Conservation (phyloP, 2,797 vertebrate genomes). For the Peromyscus melanophrys region DNA sequence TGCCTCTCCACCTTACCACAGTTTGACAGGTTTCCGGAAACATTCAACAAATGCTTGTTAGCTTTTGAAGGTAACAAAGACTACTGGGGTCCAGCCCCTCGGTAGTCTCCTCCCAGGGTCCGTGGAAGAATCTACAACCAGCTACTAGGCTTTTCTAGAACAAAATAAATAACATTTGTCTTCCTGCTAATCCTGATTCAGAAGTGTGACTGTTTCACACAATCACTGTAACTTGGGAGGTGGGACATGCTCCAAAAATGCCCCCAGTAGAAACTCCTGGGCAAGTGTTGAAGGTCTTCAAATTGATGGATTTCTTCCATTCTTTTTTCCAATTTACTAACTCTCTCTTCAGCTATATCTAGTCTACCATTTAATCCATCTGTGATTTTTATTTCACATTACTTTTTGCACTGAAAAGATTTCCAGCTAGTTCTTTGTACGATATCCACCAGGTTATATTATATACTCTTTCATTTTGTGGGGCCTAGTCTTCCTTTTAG, state of each 20-base stretch:
- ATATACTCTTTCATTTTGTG: neutral
- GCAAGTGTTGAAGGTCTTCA: neutral
- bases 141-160: neutral
- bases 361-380: neutral
- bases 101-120: too few relatives aligned
- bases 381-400: neutral
- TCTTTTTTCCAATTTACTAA: neutral
- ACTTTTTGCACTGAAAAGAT: neutral
- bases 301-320: slow-evolving; percentile 3
- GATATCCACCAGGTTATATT: neutral
- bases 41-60: neutral
- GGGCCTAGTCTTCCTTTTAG: neutral
- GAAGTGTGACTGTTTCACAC: neutral
- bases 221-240: neutral
- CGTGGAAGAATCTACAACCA: too few relatives aligned
- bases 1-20: neutral
- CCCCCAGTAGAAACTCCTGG: neutral
- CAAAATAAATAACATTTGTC: neutral
- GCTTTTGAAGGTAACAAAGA: neutral
- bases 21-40: neutral
- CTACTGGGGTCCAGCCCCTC: too few relatives aligned
- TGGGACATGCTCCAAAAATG: neutral
- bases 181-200: neutral
- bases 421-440: neutral
- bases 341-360: slow-evolving; percentile 35